Percentiles rank a stretch among this genome's conserved stretches.
These are phyloP conservation scores for Serripes groenlandicus DNA, from an alignment of 2,888 invertebrate species.

Conservation along the genomic window DNA sequence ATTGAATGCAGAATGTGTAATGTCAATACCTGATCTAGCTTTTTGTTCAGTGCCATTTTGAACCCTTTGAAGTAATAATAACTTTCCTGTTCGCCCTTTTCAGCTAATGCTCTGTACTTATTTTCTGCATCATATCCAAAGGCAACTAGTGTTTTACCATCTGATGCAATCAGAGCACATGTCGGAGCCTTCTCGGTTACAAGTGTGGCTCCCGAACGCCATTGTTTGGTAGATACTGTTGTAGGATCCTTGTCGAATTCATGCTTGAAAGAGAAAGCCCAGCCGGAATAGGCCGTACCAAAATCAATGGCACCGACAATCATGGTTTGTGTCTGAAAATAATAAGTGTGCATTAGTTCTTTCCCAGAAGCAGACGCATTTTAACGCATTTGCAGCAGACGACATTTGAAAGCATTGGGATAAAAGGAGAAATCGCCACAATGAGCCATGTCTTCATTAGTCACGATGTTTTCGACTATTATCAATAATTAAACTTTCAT, in stretches of 20 bases:
- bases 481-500: too few relatives aligned
- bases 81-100: background rate
- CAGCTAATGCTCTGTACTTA: background rate
- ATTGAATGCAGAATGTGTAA: too few relatives aligned
- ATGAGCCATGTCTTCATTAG: too few relatives aligned
- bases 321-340: background rate
- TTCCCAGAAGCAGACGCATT: too few relatives aligned
- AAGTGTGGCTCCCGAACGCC: background rate
- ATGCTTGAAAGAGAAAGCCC: background rate
- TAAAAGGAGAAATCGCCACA: too few relatives aligned
- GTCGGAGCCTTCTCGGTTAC: background rate
- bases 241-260: background rate
- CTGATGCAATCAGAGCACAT: background rate
- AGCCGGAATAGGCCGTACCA: background rate
- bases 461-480: too few relatives aligned
- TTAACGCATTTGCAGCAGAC: too few relatives aligned
- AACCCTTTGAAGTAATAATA: background rate
- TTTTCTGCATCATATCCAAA: background rate
- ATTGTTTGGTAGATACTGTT: background rate
- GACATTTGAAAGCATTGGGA: too few relatives aligned
- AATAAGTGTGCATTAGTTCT: too few relatives aligned
- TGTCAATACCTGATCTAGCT: slow-evolving; percentile 8
- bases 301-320: slow-evolving; percentile 1
- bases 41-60: slow-evolving; percentile 3
- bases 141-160: background rate